A percentile compares a stretch with the other conserved stretches of the same genome.
Conservation (phyloP, 2,113 vertebrate species). For the Andinoacara biseriatus region DNA sequence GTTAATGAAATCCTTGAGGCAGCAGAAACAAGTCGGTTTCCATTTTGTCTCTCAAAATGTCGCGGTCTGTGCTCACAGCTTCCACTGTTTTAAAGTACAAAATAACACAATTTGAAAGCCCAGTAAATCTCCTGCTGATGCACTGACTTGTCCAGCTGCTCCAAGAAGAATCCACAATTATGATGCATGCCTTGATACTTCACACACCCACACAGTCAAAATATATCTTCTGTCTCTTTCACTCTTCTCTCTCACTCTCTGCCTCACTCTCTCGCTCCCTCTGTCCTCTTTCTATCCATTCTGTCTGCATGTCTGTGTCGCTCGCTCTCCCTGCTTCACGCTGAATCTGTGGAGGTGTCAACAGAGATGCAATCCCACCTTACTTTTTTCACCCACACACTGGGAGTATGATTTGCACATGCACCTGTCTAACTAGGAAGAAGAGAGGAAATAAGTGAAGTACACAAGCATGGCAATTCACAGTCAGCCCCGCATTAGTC, state of each 20-base stretch:
- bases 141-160: slow-evolving; percentile 55
- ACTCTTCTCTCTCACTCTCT: slow-evolving; percentile 57
- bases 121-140: slow-evolving; percentile 53
- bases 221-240: slow-evolving; percentile 64
- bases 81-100: slow-evolving; percentile 49
- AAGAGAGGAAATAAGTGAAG: slow-evolving; percentile 35
- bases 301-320: slow-evolving; percentile 42
- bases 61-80: slow-evolving; percentile 28
- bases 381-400: slow-evolving; percentile 67
- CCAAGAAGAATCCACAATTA: slow-evolving; percentile 56
- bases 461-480: slow-evolving; percentile 2
- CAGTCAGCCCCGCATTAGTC: slow-evolving; percentile 41
- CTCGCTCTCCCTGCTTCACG: slow-evolving; percentile 52
- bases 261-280: slow-evolving; percentile 38
- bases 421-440: slow-evolving; percentile 55
- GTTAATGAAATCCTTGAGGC: slow-evolving; percentile 45
- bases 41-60: slow-evolving; percentile 63
- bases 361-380: slow-evolving; percentile 62
- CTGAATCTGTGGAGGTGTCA: slow-evolving; percentile 73
- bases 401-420: slow-evolving; percentile 42
- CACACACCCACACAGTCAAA: slow-evolving; percentile 71
- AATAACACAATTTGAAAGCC: slow-evolving; percentile 36
- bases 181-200: slow-evolving; percentile 70
- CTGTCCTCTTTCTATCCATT: slow-evolving; percentile 54
- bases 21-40: slow-evolving; percentile 44